Percentiles rank a stretch among this genome's conserved stretches.
phyloP scores from a whole-genome alignment of 2,888 invertebrate genomes.

The Tinea pellionella region DNA sequence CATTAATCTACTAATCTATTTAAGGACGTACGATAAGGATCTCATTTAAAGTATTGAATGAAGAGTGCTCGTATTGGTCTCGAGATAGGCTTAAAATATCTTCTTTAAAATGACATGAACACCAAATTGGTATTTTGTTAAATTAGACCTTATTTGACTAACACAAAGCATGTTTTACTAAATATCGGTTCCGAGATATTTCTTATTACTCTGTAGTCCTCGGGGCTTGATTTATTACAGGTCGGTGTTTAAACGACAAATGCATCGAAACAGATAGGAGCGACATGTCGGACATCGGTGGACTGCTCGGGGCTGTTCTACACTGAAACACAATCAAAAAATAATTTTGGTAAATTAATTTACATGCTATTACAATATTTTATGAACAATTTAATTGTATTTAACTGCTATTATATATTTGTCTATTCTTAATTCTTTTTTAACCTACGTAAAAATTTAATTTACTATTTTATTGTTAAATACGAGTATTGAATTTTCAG shows the following conservation, averaged over 20 bases:
- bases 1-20: conserved; percentile 71
- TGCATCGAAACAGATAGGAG: conserved; percentile 69
- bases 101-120: conserved; percentile 21
- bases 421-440: too few species aligned
- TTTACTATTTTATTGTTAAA: too few species aligned
- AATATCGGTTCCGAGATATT: conserved; percentile 19
- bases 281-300: conserved; percentile 67
- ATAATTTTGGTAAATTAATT: neutral
- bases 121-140: neutral
- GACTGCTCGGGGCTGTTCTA: conserved; percentile 54
- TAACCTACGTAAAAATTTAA: too few species aligned
- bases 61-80: conserved; percentile 67
- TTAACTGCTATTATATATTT: too few species aligned
- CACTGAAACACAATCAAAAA: neutral
- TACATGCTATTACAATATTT: too few species aligned
- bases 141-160: conserved; percentile 17
- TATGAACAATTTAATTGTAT: too few species aligned
- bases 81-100: conserved; percentile 65
- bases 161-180: conserved; percentile 20
- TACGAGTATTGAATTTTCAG: too few species aligned
- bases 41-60: conserved; percentile 71
- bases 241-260: conserved; percentile 70
- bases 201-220: conserved; percentile 22
- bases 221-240: conserved; percentile 65
- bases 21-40: conserved; percentile 68